Base-by-base conservation (phyloP, 1,140 invertebrate genomes). In the Belonocnema kinseyi region DNA sequence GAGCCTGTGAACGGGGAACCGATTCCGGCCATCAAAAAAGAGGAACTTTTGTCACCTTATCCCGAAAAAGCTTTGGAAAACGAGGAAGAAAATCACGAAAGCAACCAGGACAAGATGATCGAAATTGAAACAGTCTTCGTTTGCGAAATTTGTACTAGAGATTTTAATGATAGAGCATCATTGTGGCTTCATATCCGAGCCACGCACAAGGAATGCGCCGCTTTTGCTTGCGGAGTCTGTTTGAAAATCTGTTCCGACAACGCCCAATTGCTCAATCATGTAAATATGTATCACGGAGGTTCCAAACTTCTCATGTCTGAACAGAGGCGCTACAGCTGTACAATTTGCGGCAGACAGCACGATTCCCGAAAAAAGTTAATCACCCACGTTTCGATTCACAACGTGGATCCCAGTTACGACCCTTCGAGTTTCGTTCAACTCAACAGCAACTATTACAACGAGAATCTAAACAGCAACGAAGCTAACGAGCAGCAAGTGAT, bases 331-430 rank as follows among this genome's bases (percentile, higher is more conserved):
- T 91, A 91, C 40, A 90, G 88, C 72, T 92, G 93, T 73, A 91
- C 92, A n/a, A 91, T 94, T n/a, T 94, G 93, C 82, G 92, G 91
- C 19, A 91, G 93, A 74, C 93, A 93, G 74, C 93, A 94, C 70
- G 93, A 94, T 83, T 93, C 93, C 10, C 88, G 91, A 19, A 93
- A 93, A 78, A 92, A 92, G 77, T 84, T 94, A 50, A 92, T 94
- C 75, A 92, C 92, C 33, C 93, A 94, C 78, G 91, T 93, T 19
- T 90, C 92, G 0, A 93, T 94, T 71, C 93, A 94, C 77, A 92
- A 92, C 70, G 87, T 93, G 71, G 90, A 93, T 81, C 81, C 91
- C 76, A 82, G 84, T 50, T 89, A 86, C 17, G 93, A 94, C 84
- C 92, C 93, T 17, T 91, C 90, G 14, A 89, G 85, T 76, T 93